Evolutionary conservation across 2,113 vertebrate genomes (phyloP).

Genomic region (Apteryx mantelli): DNA sequence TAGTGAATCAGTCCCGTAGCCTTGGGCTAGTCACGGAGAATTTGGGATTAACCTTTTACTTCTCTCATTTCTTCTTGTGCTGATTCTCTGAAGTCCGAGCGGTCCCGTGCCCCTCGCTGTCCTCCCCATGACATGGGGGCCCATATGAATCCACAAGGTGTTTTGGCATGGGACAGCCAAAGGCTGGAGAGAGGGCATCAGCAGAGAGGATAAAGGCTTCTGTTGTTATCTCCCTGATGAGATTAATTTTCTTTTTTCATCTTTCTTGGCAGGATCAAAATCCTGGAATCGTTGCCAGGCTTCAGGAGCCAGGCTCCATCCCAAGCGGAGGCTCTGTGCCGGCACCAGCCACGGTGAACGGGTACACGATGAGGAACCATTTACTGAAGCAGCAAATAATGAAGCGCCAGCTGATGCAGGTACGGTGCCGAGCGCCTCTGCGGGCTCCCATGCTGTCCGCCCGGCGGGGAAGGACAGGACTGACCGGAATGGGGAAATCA

Average conservation of each 20-base stretch:
- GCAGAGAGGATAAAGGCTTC: not conserved
- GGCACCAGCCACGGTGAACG: constrained; percentile 59
- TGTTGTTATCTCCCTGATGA: constrained; percentile 36
- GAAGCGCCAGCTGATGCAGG: constrained; percentile 72
- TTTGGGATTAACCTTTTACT: constrained; percentile 21
- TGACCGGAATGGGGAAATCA: constrained; percentile 21
- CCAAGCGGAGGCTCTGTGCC: constrained; percentile 54
- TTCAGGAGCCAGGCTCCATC: constrained; percentile 76
- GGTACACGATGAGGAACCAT: constrained; percentile 77
- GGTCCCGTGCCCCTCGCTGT: not conserved
- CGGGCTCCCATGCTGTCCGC: not conserved
- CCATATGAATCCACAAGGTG: not conserved
- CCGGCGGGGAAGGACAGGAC: not conserved
- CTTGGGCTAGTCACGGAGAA: not conserved
- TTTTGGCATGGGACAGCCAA: constrained; percentile 19
- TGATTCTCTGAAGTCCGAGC: not conserved
- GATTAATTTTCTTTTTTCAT: constrained; percentile 50
- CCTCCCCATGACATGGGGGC: not conserved
- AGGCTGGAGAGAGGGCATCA: not conserved
- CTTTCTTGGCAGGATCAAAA: constrained; percentile 76
- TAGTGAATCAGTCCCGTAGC: not conserved
- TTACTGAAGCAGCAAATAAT: constrained; percentile 81
- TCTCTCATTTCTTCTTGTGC: not conserved
- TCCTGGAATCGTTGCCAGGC: constrained; percentile 75
- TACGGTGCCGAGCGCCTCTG: not conserved